Conservation (phyloP, 2,888 invertebrate genomes). For the Calliopum simillimum region DNA sequence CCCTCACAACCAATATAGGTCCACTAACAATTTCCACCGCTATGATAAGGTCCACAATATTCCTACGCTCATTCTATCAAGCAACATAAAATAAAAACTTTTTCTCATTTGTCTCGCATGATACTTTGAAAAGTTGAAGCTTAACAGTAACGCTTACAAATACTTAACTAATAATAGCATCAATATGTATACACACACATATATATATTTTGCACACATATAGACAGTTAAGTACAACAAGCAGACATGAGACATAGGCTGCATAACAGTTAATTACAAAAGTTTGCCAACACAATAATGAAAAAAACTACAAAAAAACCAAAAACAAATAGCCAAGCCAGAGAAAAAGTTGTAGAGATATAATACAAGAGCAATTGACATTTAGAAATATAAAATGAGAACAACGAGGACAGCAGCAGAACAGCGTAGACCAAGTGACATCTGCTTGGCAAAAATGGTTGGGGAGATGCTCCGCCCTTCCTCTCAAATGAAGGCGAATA, state of each 20-base stretch:
- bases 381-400: conserved; percentile 7
- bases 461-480: no score
- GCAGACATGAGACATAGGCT: conserved; percentile 8
- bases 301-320: conserved; percentile 5
- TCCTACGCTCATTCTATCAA: conserved; percentile 9
- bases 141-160: conserved; percentile 17
- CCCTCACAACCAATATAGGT: no score
- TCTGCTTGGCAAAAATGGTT: no score
- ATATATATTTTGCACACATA: neutral
- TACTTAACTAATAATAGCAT: conserved; percentile 17
- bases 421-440: no score
- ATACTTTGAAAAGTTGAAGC: conserved; percentile 6
- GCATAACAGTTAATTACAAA: conserved; percentile 29
- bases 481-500: no score
- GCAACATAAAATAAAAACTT: conserved; percentile 25
- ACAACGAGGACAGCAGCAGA: neutral
- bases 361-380: conserved; percentile 4
- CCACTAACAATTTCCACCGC: no score
- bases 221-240: neutral
- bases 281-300: conserved; percentile 26
- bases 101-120: conserved; percentile 22
- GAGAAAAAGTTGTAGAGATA: conserved; percentile 17
- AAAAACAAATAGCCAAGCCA: neutral
- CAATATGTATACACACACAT: neutral
- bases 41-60: no score